phyloP scores from a whole-genome alignment of 2,888 invertebrate species.

The Eristalis intricaria region DNA sequence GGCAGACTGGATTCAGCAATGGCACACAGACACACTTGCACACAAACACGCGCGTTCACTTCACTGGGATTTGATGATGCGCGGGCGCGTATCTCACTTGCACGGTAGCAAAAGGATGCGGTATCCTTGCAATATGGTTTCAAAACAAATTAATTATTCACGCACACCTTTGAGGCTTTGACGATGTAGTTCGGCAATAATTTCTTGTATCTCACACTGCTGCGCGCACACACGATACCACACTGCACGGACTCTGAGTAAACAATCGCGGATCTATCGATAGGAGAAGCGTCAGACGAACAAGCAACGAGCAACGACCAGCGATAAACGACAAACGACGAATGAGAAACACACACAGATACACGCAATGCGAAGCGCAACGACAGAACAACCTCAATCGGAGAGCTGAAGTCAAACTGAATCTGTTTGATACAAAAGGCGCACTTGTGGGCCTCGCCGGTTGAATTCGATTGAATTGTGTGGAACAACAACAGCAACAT shows the following conservation, averaged over 20 bases:
- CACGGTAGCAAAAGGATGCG: constrained; percentile 22
- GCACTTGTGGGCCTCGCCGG: constrained; percentile 69
- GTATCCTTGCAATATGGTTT: constrained; percentile 66
- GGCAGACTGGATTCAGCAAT: constrained; percentile 34
- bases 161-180: constrained; percentile 16
- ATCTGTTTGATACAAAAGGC: constrained; percentile 62
- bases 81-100: constrained; percentile 39
- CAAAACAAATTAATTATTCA: constrained; percentile 51
- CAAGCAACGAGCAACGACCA: background rate
- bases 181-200: constrained; percentile 1
- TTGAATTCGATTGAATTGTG: constrained; percentile 71
- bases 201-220: constrained; percentile 31
- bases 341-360: constrained; percentile 14
- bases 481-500: constrained; percentile 67
- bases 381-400: constrained; percentile 64
- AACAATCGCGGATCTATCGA: constrained; percentile 5
- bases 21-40: constrained; percentile 19
- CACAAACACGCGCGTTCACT: background rate
- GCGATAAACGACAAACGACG: background rate
- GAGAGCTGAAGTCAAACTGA: constrained; percentile 68
- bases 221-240: background rate
- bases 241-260: background rate
- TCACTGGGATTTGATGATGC: constrained; percentile 5
- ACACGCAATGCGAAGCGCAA: constrained; percentile 37
- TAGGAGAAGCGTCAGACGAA: background rate